Percentiles rank a stretch among this genome's conserved stretches.
phyloP scores from a whole-genome alignment of 2,888 invertebrate genomes.

The Orthonevra nobilis region DNA sequence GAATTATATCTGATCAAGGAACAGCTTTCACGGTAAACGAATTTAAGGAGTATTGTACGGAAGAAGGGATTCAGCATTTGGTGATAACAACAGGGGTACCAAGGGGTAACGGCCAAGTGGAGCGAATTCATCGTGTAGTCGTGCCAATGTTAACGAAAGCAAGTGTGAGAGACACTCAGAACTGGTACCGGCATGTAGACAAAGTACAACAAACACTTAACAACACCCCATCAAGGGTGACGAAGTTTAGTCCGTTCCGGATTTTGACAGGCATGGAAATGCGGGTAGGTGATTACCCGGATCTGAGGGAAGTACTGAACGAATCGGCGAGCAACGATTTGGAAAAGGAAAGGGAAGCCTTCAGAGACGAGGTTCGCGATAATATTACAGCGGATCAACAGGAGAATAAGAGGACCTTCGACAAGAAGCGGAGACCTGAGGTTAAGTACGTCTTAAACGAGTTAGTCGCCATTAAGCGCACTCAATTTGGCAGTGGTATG shows the following conservation, averaged over 20 bases:
- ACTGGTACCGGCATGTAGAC: slow-evolving; percentile 73
- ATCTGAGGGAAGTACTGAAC: slow-evolving; percentile 17
- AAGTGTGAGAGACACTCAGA: slow-evolving; percentile 72
- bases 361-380: slow-evolving; percentile 23
- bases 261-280: slow-evolving; percentile 18
- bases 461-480: slow-evolving; percentile 50
- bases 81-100: slow-evolving; percentile 73
- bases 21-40: slow-evolving; percentile 23
- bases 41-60: slow-evolving; percentile 74
- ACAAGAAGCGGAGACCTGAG: slow-evolving; percentile 9
- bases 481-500: slow-evolving; percentile 30
- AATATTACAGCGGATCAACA: slow-evolving; percentile 33
- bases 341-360: not conserved
- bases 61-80: slow-evolving; percentile 73
- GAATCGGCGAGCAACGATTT: slow-evolving; percentile 2
- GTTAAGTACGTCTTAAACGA: slow-evolving; percentile 22
- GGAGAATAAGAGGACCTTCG: slow-evolving; percentile 28
- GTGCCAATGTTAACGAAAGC: slow-evolving; percentile 76
- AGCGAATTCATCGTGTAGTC: slow-evolving; percentile 74
- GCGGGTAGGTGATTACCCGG: slow-evolving; percentile 2
- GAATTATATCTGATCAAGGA: slow-evolving; percentile 74
- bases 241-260: not conserved
- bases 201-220: slow-evolving; percentile 69
- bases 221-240: slow-evolving; percentile 7
- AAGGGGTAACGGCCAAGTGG: slow-evolving; percentile 76